Evolutionary conservation across 1,140 invertebrate species (phyloP).

Genomic region (Drosophila suzukii): DNA sequence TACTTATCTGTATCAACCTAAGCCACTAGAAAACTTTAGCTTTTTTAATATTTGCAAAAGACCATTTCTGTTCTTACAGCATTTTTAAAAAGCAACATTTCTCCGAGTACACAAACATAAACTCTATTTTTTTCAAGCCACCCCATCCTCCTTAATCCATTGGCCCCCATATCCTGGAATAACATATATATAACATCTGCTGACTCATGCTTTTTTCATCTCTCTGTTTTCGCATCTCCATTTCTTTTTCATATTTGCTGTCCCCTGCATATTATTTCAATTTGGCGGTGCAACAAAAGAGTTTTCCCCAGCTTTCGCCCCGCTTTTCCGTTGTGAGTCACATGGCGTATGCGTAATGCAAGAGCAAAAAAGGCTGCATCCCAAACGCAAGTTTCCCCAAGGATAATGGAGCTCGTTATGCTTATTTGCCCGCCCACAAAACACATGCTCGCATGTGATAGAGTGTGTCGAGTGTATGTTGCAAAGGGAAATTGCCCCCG

Average conservation of each 20-base stretch:
- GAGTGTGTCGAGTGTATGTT: conserved; percentile 1
- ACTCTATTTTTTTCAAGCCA: neutral
- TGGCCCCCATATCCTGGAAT: conserved; percentile 18
- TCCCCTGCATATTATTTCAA: conserved; percentile 80
- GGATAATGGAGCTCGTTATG: conserved; percentile 76
- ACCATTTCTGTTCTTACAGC: neutral
- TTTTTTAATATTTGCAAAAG: neutral
- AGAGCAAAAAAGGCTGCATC: conserved; percentile 34
- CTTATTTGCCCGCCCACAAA: conserved; percentile 64
- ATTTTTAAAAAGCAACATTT: conserved; percentile 1
- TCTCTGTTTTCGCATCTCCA: conserved; percentile 17
- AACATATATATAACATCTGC: conserved; percentile 19
- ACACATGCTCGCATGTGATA: conserved; percentile 16
- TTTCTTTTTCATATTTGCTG: conserved; percentile 59
- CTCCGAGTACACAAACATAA: neutral
- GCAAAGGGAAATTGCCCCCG: conserved; percentile 46
- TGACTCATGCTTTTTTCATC: conserved; percentile 51
- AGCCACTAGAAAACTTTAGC: too few species aligned
- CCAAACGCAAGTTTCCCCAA: conserved; percentile 58
- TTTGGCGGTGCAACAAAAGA: conserved; percentile 79
- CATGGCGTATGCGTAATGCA: conserved; percentile 57
- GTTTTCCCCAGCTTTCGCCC: conserved; percentile 34
- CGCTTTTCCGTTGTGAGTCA: conserved; percentile 57
- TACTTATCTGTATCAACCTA: too few species aligned
- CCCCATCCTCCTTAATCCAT: conserved; percentile 18